Percentiles rank a stretch among this genome's conserved stretches.
These are phyloP conservation scores for Reticulitermes speratus DNA, from an alignment of 1,140 invertebrate species.

Conservation along the genomic window DNA sequence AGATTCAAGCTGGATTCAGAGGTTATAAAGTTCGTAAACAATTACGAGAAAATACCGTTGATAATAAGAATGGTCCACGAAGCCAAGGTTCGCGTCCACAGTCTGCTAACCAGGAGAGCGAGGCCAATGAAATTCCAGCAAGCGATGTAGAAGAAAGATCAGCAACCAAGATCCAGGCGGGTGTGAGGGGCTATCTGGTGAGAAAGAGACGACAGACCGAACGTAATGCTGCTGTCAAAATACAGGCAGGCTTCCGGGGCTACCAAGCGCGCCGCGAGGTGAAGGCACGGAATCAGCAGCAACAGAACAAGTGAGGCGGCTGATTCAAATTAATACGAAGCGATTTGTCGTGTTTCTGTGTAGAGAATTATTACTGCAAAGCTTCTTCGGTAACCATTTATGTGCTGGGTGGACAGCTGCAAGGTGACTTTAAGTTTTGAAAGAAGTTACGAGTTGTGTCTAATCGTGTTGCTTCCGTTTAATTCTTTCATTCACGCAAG, in stretches of 20 bases:
- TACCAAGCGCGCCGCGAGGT: conserved; percentile 44
- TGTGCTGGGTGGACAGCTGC: too few species aligned
- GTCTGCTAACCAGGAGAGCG: conserved; percentile 29
- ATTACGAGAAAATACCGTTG: not conserved
- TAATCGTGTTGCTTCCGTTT: too few species aligned
- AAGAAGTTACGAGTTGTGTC: too few species aligned
- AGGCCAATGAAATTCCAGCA: not conserved
- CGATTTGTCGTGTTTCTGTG: too few species aligned
- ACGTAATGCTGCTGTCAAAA: conserved; percentile 57
- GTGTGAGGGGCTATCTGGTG: conserved; percentile 66
- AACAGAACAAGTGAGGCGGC: not conserved
- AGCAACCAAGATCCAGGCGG: conserved; percentile 74
- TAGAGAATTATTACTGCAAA: too few species aligned
- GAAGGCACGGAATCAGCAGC: not conserved
- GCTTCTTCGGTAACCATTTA: too few species aligned
- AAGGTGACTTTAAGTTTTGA: too few species aligned
- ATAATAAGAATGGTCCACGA: not conserved
- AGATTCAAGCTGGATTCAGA: conserved; percentile 72
- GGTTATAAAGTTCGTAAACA: conserved; percentile 67
- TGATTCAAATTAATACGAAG: too few species aligned
- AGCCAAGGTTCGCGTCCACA: conserved; percentile 25
- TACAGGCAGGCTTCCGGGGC: conserved; percentile 61
- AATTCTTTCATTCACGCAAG: too few species aligned
- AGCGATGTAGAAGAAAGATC: conserved; percentile 57
- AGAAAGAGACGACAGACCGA: conserved; percentile 59